These are phyloP conservation scores for Idaea aversata DNA, from an alignment of 2,888 invertebrate species.

Conservation along the genomic window DNA sequence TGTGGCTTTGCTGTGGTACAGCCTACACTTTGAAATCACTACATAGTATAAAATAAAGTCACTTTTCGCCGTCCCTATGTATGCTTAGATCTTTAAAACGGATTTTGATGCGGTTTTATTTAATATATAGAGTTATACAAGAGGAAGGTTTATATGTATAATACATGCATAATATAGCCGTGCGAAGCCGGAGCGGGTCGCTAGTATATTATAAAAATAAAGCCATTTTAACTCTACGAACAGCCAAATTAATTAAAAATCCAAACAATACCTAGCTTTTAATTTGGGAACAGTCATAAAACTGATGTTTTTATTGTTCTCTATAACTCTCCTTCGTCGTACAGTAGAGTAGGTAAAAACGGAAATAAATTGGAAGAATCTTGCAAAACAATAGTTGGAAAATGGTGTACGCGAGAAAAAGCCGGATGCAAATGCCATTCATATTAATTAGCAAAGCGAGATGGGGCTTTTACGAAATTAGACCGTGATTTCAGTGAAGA, in stretches of 20 bases:
- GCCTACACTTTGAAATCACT: no score
- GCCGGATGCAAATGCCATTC: constrained; percentile 81
- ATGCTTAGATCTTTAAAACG: no score
- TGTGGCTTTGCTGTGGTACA: no score
- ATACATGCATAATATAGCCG: no score
- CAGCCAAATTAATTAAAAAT: constrained; percentile 29
- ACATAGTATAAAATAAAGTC: no score
- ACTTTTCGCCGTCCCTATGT: no score
- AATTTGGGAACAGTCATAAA: constrained; percentile 57
- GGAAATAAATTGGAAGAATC: constrained; percentile 78
- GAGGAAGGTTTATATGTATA: no score
- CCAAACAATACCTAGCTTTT: constrained; percentile 48
- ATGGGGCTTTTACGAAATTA: constrained; percentile 80
- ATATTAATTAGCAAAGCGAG: constrained; percentile 81
- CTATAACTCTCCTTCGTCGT: constrained; percentile 60
- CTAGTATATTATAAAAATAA: constrained; percentile 22
- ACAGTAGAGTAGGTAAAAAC: constrained; percentile 73
- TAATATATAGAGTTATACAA: no score
- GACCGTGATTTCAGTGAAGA: constrained; percentile 79
- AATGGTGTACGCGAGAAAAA: constrained; percentile 78
- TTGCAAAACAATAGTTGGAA: constrained; percentile 79
- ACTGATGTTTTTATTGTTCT: constrained; percentile 65
- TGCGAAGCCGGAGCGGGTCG: no score
- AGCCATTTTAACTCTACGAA: background rate
- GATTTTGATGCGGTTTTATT: no score